Evolutionary conservation across 2,797 vertebrate genomes (phyloP), one percentile per base, ranked within the genome.

Genomic region (Neoniphon sammara): DNA sequence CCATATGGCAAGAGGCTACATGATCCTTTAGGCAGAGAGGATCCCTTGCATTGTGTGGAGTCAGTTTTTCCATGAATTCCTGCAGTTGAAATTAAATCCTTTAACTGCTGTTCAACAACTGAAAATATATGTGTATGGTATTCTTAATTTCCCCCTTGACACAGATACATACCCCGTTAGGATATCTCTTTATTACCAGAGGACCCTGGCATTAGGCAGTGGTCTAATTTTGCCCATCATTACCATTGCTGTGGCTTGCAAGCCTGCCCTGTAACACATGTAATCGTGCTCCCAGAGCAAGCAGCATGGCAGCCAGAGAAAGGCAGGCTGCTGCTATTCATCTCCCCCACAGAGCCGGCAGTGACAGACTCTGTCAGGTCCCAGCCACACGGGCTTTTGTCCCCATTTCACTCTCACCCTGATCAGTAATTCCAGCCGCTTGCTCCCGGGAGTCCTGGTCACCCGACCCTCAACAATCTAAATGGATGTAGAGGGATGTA

Each of bases 371-470:
- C 82, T 91, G 85, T 92, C 92, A 91, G 63, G 60, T n/a, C 69
- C 31, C 23, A 42, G 67, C 64, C 75, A 62, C 69, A 34, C 7
- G 55, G 66, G 72, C 89, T 91, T 84, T 92, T 90, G 89, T 91
- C 89, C 85, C 77, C 23, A 46, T 75, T 73, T 81, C 73, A 82
- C 75, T 83, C 25, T 85, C 80, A 75, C 75, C 75, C 63, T 77
- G 80, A 84, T 80, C 83, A 65, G 94, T 94, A 94, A 94, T 93
- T 94, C 91, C 91, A 93, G 87, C 86, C 78, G 58, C 80, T 61
- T 27, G 63, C 75, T 66, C 68, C 78, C 31, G 87, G 91, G 86
- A 92, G 90, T 88, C 84, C 62, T 3, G 78, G 89, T 91, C 88
- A 94, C 76, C 87, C 60, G 85, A 93, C 76, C 81, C 81, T 36